A percentile compares a stretch with the other conserved stretches of the same genome.
These are phyloP conservation scores for Teleiodes luculella DNA, from an alignment of 2,888 invertebrate genomes.

Conservation along the genomic window DNA sequence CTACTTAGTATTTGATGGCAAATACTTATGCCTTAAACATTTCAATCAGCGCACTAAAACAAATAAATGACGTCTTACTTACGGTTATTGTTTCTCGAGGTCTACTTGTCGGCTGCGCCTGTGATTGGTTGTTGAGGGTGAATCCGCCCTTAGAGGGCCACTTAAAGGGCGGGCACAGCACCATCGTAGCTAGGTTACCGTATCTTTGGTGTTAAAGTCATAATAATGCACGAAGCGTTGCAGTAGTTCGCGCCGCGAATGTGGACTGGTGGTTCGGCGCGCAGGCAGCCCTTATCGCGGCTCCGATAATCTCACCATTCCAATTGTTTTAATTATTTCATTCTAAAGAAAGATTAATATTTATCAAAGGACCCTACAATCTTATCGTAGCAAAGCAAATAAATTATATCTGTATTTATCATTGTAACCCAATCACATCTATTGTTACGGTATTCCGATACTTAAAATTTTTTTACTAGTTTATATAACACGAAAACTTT, in stretches of 20 bases:
- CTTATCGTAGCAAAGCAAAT: constrained; percentile 57
- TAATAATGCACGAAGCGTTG: constrained; percentile 7
- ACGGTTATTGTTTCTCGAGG: constrained; percentile 59
- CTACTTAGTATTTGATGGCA: not conserved
- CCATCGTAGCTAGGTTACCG: constrained; percentile 45
- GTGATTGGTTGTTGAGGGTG: constrained; percentile 41
- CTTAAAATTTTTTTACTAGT: no score
- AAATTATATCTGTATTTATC: not conserved
- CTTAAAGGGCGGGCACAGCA: constrained; percentile 68
- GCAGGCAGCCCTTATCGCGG: constrained; percentile 60
- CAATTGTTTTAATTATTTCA: constrained; percentile 77
- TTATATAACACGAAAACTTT: no score
- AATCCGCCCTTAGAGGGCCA: constrained; percentile 63
- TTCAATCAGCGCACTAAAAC: not conserved
- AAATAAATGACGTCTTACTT: constrained; percentile 34
- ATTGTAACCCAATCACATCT: not conserved
- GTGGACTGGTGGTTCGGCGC: constrained; percentile 53
- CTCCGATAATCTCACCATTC: constrained; percentile 65
- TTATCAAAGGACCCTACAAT: constrained; percentile 69
- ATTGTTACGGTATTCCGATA: not conserved
- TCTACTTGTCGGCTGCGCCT: not conserved
- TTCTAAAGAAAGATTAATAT: constrained; percentile 60
- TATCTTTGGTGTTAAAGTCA: not conserved
- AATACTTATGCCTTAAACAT: constrained; percentile 6
- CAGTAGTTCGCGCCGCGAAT: constrained; percentile 54